Base-by-base conservation (phyloP, 2,797 vertebrate genomes). In the Typhlichthys subterraneus region DNA sequence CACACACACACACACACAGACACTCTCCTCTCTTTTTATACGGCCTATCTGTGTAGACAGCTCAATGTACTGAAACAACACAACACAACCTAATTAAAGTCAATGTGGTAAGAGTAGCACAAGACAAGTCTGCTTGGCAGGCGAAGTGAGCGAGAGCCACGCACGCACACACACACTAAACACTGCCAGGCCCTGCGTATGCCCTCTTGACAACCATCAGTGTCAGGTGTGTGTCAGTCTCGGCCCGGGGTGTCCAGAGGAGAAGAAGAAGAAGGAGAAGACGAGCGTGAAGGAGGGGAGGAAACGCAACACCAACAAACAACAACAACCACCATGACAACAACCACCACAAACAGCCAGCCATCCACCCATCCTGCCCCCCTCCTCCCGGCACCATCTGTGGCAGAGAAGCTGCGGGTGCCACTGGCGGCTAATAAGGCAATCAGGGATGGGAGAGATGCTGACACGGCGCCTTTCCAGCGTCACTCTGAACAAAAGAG, bases 391-490 rank as follows among this genome's bases (percentile, higher is more conserved):
- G 84, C 86, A 87, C 91, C 91, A 92, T 92, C 91, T 92, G 91
- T 87, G 89, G 91, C 87, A 89, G 89, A 87, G 85, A 89, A 89
- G 83, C 90, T 89, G 86, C 80, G 85, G 91, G 91, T 89, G 86
- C 85, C 91, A 89, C 92, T 89, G 85, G 72, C 88, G 88, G 91
- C 91, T 93, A 93, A 93, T 92, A 93, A 93, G 91, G 89, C 92
- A 92, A 93, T 92, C 91, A 93, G 89, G 92, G 91, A 93, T 91
- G 91, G 91, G 89, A 90, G 91, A 91, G 88, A 91, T 93, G 92
- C 90, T 93, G 92, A 93, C 92, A 91, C 73, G 79, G 87, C 91
- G 76, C 88, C 92, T 93, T 89, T 92, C 86, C 73, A 87, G 91
- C 91, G 76, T 92, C 91, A 91, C 83, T 88, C 86, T 83, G 89